Evolutionary conservation across 2,888 invertebrate species (phyloP).

Genomic region (Stenodema calcarata): DNA sequence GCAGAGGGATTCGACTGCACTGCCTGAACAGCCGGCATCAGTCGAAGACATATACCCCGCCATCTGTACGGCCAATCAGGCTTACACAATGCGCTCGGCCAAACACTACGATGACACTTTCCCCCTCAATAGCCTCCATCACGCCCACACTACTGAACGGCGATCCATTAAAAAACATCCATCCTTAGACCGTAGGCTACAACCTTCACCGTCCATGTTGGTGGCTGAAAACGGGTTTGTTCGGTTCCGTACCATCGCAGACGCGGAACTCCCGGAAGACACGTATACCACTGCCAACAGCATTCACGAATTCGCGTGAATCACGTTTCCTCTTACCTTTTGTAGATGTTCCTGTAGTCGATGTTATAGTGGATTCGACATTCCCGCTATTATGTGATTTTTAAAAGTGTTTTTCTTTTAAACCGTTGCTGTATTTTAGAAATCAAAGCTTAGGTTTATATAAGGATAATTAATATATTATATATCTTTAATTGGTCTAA

Average conservation of each 20-base stretch:
- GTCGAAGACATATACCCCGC: conserved; percentile 62
- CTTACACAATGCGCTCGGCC: conserved; percentile 79
- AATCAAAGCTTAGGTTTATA: conserved; percentile 55
- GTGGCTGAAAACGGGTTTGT: conserved; percentile 92
- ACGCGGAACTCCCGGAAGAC: conserved; percentile 60
- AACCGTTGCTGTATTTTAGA: conserved; percentile 51
- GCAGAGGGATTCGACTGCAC: conserved; percentile 59
- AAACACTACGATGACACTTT: conserved; percentile 77
- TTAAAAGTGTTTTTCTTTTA: conserved; percentile 45
- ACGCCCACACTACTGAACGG: conserved; percentile 57
- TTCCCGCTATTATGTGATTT: conserved; percentile 55
- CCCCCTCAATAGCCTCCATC: conserved; percentile 65
- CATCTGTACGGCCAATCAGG: conserved; percentile 63
- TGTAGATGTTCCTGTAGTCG: conserved; percentile 57
- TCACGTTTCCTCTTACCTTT: conserved; percentile 1
- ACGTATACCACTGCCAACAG: conserved; percentile 55
- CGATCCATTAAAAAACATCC: conserved; percentile 62
- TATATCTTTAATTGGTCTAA: conserved; percentile 44
- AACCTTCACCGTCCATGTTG: conserved; percentile 71
- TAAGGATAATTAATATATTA: conserved; percentile 21
- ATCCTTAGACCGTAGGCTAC: conserved; percentile 61
- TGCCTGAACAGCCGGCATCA: conserved; percentile 61
- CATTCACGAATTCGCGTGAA: conserved; percentile 57
- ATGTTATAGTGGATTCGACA: conserved; percentile 55
- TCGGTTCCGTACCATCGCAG: conserved; percentile 76